These are phyloP conservation scores for Cepaea hortensis DNA, from an alignment of 2,888 invertebrate species.

Conservation along the genomic window DNA sequence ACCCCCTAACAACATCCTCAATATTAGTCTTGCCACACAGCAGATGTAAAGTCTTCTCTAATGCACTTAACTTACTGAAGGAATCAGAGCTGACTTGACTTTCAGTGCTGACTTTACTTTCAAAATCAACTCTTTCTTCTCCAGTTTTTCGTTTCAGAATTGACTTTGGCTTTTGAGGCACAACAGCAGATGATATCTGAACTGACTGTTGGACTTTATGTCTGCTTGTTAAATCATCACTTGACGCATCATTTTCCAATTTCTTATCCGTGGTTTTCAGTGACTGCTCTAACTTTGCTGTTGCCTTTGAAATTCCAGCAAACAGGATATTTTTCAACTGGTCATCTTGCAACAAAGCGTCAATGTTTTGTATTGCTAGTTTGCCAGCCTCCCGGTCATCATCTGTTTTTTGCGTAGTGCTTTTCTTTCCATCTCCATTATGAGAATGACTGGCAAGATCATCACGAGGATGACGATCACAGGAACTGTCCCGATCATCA, in stretches of 20 bases:
- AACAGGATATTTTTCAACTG: conserved; percentile 47
- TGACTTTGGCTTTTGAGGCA: conserved; percentile 28
- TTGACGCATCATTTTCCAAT: conserved; percentile 10
- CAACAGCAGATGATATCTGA: background rate
- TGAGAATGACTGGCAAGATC: no score
- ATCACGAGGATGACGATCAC: background rate
- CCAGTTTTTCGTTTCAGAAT: conserved; percentile 39
- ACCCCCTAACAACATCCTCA: background rate
- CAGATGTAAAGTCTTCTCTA: conserved; percentile 43
- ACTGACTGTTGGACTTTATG: background rate
- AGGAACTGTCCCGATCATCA: no score
- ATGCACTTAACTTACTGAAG: conserved; percentile 25
- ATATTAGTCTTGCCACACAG: conserved; percentile 20
- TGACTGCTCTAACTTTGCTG: conserved; percentile 45
- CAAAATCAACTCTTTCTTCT: background rate
- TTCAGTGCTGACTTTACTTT: background rate
- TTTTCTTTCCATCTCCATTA: background rate
- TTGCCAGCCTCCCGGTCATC: background rate
- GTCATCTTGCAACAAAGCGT: conserved; percentile 44
- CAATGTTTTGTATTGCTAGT: background rate
- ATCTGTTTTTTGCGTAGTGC: background rate
- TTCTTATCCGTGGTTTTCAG: background rate
- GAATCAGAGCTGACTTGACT: background rate
- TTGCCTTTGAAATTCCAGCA: conserved; percentile 49
- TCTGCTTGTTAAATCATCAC: background rate